A percentile compares a stretch with the other conserved stretches of the same genome.
phyloP scores from a whole-genome alignment of 2,888 invertebrate genomes.

The Oxyteleia sp. region DNA sequence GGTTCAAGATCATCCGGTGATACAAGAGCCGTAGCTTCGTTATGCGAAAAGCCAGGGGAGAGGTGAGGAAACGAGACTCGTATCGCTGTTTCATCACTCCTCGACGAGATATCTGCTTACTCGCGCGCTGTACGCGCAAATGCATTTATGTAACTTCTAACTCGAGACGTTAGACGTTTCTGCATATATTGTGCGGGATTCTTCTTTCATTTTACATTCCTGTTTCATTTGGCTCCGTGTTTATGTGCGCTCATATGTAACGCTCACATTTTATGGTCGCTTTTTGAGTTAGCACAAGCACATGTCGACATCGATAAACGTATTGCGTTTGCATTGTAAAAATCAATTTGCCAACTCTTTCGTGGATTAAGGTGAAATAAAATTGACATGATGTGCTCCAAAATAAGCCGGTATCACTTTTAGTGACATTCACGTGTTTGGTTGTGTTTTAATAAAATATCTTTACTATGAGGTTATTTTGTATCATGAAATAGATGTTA shows the following conservation, averaged over 20 bases:
- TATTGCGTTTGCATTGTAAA: not conserved
- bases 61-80: conserved; percentile 68
- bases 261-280: conserved; percentile 53
- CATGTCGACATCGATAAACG: conserved; percentile 40
- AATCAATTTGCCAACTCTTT: not conserved
- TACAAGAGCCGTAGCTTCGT: conserved; percentile 79
- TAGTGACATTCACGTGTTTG: no score
- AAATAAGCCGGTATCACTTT: no score
- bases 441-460: no score
- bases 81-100: conserved; percentile 76
- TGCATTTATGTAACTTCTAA: conserved; percentile 74
- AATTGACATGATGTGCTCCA: no score
- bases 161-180: conserved; percentile 59
- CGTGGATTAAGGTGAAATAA: no score
- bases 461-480: no score
- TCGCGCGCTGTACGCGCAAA: conserved; percentile 65
- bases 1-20: conserved; percentile 86
- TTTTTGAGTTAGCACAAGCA: conserved; percentile 48
- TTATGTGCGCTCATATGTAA: conserved; percentile 59
- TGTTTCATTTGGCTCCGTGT: conserved; percentile 53
- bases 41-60: conserved; percentile 64
- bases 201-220: conserved; percentile 68
- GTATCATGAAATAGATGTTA: no score
- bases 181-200: conserved; percentile 60
- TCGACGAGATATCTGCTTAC: conserved; percentile 69